Evolutionary conservation across 2,797 vertebrate species (phyloP).

Genomic region (Mus caroli): DNA sequence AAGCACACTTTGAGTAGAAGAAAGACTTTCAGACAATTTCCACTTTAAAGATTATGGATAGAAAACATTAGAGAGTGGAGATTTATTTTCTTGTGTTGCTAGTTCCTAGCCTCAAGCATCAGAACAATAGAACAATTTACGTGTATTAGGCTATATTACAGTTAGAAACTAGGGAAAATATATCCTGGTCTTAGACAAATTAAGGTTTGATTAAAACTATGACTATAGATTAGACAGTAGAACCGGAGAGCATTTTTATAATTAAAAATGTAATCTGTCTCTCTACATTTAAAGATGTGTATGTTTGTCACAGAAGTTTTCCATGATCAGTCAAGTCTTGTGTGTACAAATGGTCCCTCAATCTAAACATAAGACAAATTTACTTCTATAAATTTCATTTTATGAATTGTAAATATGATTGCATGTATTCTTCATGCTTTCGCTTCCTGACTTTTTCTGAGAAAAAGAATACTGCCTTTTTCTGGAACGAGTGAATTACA

Average conservation of each 20-base stretch:
- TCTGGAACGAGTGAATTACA: background rate
- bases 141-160: background rate
- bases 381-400: background rate
- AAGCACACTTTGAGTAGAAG: background rate
- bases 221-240: background rate
- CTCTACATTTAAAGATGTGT: background rate
- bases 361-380: too few species aligned
- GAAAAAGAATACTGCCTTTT: background rate
- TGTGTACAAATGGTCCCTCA: background rate
- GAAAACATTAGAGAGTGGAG: background rate
- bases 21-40: background rate
- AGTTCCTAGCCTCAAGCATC: background rate
- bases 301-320: background rate
- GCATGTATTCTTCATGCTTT: background rate
- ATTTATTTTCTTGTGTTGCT: background rate
- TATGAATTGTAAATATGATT: background rate
- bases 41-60: background rate
- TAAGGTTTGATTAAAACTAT: background rate
- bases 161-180: conserved; percentile 23
- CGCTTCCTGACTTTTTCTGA: background rate
- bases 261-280: background rate
- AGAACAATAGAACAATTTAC: background rate
- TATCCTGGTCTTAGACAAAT: background rate
- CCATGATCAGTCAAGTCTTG: background rate
- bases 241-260: background rate